Conservation (phyloP, 2,888 invertebrate genomes). For the Nephrotoma guestfalica region DNA sequence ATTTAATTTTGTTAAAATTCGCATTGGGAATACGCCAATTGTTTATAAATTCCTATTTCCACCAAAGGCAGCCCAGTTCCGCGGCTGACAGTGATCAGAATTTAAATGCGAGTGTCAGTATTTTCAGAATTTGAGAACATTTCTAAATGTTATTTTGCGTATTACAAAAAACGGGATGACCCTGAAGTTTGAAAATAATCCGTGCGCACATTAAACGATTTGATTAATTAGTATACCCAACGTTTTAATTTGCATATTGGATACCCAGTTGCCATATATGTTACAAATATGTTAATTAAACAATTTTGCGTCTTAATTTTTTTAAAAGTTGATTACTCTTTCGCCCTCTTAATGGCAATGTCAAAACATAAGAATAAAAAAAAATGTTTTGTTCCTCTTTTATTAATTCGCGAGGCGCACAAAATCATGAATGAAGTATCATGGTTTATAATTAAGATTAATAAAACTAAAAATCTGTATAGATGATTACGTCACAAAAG, state of each 20-base stretch:
- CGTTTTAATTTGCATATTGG: background rate
- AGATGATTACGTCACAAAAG: background rate
- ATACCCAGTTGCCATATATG: background rate
- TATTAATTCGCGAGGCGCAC: background rate
- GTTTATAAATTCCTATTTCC: no score
- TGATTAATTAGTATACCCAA: background rate
- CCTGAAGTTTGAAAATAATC: background rate
- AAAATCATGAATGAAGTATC: background rate
- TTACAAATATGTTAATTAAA: background rate
- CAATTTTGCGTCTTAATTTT: background rate
- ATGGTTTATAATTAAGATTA: background rate
- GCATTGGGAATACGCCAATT: no score
- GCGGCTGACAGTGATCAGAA: no score
- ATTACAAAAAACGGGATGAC: background rate
- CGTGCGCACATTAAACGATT: background rate
- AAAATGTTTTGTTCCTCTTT: background rate
- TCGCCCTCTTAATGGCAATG: background rate
- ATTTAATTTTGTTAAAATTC: no score
- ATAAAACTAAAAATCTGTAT: background rate
- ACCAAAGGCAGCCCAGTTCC: no score
- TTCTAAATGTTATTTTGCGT: background rate
- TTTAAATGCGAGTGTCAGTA: no score
- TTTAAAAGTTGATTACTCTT: background rate
- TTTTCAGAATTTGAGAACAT: no score
- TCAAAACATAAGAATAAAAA: background rate